These are phyloP conservation scores for Leptinotarsa texana DNA, from an alignment of 1,140 invertebrate species.

Conservation along the genomic window DNA sequence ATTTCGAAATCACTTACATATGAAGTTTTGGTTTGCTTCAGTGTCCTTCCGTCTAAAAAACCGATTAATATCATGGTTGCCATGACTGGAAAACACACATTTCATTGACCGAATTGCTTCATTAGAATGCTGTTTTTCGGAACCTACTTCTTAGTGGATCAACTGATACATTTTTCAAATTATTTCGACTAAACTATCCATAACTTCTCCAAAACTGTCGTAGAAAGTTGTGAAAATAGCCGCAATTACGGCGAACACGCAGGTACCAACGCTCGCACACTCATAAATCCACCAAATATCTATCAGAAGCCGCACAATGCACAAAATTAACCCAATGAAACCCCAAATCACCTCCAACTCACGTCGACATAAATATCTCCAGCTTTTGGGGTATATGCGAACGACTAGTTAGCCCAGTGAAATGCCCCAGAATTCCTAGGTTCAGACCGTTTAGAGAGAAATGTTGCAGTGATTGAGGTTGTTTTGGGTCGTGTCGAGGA, in stretches of 20 bases:
- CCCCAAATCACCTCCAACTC: neutral
- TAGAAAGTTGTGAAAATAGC: neutral
- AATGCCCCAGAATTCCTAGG: slow-evolving; percentile 1
- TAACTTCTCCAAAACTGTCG: no score
- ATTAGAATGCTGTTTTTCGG: no score
- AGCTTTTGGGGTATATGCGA: neutral
- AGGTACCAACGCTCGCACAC: neutral
- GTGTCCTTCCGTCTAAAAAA: no score
- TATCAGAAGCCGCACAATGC: slow-evolving; percentile 1
- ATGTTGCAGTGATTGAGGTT: slow-evolving; percentile 5
- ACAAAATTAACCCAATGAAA: slow-evolving; percentile 6
- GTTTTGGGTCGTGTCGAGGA: neutral
- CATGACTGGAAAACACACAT: no score
- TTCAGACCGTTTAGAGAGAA: neutral
- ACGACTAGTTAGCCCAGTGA: slow-evolving; percentile 5
- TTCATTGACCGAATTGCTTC: no score
- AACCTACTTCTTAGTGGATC: no score
- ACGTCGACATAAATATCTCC: slow-evolving; percentile 8
- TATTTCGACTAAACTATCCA: no score
- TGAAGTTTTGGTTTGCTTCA: no score
- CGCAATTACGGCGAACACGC: neutral
- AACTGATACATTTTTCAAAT: no score
- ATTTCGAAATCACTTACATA: no score
- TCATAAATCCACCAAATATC: neutral
- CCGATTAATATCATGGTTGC: no score